Percentiles rank a stretch among this genome's conserved stretches.
These are phyloP conservation scores for Phthorimaea operculella DNA, from an alignment of 1,140 invertebrate genomes.

Conservation along the genomic window DNA sequence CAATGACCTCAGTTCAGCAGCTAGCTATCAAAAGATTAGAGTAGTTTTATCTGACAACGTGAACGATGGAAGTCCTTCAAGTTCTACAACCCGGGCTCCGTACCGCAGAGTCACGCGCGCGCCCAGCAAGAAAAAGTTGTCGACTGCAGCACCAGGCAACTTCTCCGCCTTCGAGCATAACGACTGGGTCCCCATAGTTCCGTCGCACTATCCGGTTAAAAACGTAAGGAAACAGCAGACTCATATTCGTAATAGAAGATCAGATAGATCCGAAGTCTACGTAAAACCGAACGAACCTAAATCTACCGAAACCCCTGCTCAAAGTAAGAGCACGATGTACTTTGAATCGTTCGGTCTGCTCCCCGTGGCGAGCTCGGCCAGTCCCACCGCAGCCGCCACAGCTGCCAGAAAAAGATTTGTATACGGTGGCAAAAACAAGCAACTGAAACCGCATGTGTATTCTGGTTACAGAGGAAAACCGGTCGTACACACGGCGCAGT, in stretches of 20 bases:
- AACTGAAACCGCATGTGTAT: slow-evolving; percentile 29
- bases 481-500: slow-evolving; percentile 12
- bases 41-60: slow-evolving; percentile 8
- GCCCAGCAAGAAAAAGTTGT: slow-evolving; percentile 32
- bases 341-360: slow-evolving; percentile 49
- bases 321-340: slow-evolving; percentile 29
- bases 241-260: slow-evolving; percentile 33
- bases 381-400: slow-evolving; percentile 18
- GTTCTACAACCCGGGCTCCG: slow-evolving; percentile 14
- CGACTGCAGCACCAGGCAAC: slow-evolving; percentile 20
- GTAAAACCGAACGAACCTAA: not conserved
- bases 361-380: slow-evolving; percentile 29
- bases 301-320: slow-evolving; percentile 3
- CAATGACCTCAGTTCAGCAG: slow-evolving; percentile 23
- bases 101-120: slow-evolving; percentile 41
- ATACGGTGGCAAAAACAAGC: slow-evolving; percentile 41
- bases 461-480: slow-evolving; percentile 31
- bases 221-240: slow-evolving; percentile 26
- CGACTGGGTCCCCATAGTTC: slow-evolving; percentile 53
- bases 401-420: slow-evolving; percentile 38
- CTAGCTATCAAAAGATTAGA: slow-evolving; percentile 19
- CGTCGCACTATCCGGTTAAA: slow-evolving; percentile 29
- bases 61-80: slow-evolving; percentile 18
- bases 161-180: slow-evolving; percentile 31
- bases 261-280: slow-evolving; percentile 25